Percentiles rank a stretch among this genome's conserved stretches.
phyloP scores from a whole-genome alignment of 2,888 invertebrate species.

The Glaucopsyche alexis region DNA sequence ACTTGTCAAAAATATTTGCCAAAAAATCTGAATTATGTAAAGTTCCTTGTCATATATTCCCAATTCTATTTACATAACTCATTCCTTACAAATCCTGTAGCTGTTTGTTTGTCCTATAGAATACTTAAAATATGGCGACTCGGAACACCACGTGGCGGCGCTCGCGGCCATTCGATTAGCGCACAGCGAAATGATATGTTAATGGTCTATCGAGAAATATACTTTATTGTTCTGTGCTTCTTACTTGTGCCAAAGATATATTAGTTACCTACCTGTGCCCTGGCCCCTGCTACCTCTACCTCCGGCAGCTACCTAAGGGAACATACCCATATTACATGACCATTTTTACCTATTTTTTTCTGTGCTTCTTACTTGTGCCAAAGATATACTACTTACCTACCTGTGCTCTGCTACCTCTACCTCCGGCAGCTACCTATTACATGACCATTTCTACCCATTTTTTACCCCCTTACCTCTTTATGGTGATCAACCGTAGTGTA shows the following conservation, averaged over 20 bases:
- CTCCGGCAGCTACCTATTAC: constrained; percentile 5
- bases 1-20: background rate
- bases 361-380: constrained; percentile 43
- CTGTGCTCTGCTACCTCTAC: constrained; percentile 35
- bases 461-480: too few relatives aligned
- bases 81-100: background rate
- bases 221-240: constrained; percentile 58
- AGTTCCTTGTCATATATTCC: background rate
- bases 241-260: constrained; percentile 37
- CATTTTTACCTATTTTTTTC: constrained; percentile 35
- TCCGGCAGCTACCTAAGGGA: constrained; percentile 5
- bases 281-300: constrained; percentile 34
- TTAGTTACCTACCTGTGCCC: constrained; percentile 30
- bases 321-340: too few relatives aligned
- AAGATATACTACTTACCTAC: constrained; percentile 2
- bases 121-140: background rate
- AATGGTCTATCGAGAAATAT: constrained; percentile 65
- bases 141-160: constrained; percentile 35
- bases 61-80: background rate
- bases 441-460: too few relatives aligned
- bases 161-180: constrained; percentile 63
- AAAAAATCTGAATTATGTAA: background rate
- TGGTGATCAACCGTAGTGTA: too few relatives aligned
- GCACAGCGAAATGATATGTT: constrained; percentile 64
- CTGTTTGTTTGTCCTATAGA: constrained; percentile 3